These are phyloP conservation scores for Bothrops jararaca DNA, from an alignment of 2,113 vertebrate species.

Conservation along the genomic window DNA sequence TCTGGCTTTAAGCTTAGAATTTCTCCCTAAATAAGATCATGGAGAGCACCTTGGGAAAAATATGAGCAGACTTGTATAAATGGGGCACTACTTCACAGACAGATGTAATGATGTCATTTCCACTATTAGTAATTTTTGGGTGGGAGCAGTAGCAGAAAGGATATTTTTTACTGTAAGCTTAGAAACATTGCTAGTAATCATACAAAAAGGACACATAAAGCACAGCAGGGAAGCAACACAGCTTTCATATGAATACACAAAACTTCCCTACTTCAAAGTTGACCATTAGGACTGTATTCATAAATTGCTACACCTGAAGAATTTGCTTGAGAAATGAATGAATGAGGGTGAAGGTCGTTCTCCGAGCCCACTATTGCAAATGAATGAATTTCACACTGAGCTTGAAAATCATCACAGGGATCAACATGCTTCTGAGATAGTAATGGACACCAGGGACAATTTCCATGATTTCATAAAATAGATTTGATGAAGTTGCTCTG, in stretches of 20 bases:
- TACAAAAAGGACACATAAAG: background rate
- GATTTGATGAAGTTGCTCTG: background rate
- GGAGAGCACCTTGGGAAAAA: constrained; percentile 52
- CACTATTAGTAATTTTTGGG: constrained; percentile 39
- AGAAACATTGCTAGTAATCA: background rate
- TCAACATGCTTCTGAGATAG: background rate
- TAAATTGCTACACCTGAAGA: background rate
- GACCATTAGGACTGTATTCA: background rate
- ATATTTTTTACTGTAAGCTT: constrained; percentile 1
- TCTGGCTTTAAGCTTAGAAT: background rate
- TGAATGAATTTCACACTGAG: background rate
- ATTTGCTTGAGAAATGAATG: background rate
- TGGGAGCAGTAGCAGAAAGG: constrained; percentile 16
- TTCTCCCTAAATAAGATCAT: constrained; percentile 50
- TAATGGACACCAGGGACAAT: background rate
- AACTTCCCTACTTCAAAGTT: background rate
- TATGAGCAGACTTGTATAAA: constrained; percentile 52
- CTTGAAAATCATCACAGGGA: background rate
- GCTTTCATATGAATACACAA: background rate
- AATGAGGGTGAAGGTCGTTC: no score
- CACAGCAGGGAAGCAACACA: background rate
- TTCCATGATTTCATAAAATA: background rate
- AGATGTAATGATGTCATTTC: constrained; percentile 46
- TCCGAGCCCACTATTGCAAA: no score
- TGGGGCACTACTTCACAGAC: constrained; percentile 41